phyloP scores from a whole-genome alignment of 2,888 invertebrate species.

The Stictocephala bisonia region DNA sequence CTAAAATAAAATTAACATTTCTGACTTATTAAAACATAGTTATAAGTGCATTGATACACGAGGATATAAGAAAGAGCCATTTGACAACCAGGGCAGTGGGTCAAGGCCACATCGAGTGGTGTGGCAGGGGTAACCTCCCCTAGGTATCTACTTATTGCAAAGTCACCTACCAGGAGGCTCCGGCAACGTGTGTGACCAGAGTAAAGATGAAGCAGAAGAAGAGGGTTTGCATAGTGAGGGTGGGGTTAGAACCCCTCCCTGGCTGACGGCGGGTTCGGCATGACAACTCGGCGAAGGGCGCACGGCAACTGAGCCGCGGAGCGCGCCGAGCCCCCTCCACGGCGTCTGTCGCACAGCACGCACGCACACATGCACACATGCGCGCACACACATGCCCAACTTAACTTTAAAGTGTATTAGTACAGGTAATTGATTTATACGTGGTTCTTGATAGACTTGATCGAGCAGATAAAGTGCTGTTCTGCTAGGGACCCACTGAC shows the following conservation, averaged over 20 bases:
- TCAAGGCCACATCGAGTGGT: slow-evolving; percentile 17
- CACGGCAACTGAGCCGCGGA: slow-evolving; percentile 2
- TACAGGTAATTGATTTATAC: slow-evolving; percentile 34
- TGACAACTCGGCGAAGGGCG: slow-evolving; percentile 4
- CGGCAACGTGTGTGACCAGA: slow-evolving; percentile 25
- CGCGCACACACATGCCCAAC: slow-evolving; percentile 26
- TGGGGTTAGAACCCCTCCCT: slow-evolving; percentile 44
- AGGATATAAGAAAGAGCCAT: too few relatives aligned
- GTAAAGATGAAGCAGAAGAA: slow-evolving; percentile 40
- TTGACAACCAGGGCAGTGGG: too few relatives aligned
- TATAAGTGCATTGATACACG: too few relatives aligned
- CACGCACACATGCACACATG: neutral
- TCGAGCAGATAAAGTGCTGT: too few relatives aligned
- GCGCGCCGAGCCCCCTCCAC: slow-evolving; percentile 13
- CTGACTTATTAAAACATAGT: too few relatives aligned
- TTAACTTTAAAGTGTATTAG: slow-evolving; percentile 24
- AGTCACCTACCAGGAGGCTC: slow-evolving; percentile 38
- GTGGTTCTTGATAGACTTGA: slow-evolving; percentile 21
- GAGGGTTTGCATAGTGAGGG: slow-evolving; percentile 42
- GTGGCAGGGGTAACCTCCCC: neutral
- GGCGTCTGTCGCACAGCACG: neutral
- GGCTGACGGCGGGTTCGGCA: neutral
- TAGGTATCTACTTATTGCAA: neutral
- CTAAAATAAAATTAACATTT: too few relatives aligned
- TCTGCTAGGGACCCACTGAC: too few relatives aligned